Evolutionary conservation across 2,797 vertebrate species (phyloP).

Genomic region (Neopelma chrysocephalum): DNA sequence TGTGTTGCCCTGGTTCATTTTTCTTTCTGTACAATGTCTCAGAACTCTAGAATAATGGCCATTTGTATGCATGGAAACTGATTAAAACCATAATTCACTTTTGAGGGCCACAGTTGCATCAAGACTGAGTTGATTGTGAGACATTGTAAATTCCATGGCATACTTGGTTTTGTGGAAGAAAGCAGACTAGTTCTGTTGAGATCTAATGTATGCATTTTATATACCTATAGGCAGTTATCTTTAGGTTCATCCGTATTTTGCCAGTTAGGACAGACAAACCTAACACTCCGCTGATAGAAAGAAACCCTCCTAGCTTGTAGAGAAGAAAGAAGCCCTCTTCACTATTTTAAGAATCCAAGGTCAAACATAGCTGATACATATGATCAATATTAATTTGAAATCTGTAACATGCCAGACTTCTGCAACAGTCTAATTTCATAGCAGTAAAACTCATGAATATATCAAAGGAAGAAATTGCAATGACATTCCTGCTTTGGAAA

Average conservation of each 20-base stretch:
- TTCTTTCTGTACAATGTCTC: not conserved
- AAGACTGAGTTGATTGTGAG: not conserved
- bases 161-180: not conserved
- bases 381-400: not conserved
- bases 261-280: not conserved
- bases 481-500: not conserved
- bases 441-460: not conserved
- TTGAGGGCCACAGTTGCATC: not conserved
- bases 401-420: not conserved
- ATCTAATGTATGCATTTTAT: not conserved
- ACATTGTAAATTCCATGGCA: not conserved
- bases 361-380: not conserved
- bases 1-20: not conserved
- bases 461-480: not conserved
- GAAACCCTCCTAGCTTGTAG: not conserved
- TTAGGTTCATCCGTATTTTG: not conserved
- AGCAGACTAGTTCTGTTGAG: not conserved
- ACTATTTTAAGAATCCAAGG: not conserved
- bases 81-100: not conserved
- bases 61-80: not conserved
- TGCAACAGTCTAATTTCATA: not conserved
- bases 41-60: not conserved
- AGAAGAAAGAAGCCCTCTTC: not conserved
- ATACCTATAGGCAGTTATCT: not conserved
- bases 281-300: not conserved